phyloP scores from a whole-genome alignment of 1,140 invertebrate genomes.

The Heterodera schachtii region DNA sequence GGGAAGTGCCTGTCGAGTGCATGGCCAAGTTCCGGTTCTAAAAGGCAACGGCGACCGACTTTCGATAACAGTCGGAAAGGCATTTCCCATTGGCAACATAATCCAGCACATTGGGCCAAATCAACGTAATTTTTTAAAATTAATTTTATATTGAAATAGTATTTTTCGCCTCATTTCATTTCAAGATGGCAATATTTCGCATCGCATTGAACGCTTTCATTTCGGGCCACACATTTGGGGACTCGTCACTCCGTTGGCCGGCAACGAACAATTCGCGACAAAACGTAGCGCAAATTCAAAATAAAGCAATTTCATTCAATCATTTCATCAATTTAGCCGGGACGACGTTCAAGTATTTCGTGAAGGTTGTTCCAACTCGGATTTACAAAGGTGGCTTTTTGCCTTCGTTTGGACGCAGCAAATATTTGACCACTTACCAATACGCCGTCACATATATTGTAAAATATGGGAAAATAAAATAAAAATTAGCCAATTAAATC shows the following conservation, averaged over 20 bases:
- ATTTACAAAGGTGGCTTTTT: constrained; percentile 53
- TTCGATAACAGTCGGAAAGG: constrained; percentile 53
- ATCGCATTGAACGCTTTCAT: constrained; percentile 63
- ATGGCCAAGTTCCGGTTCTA: constrained; percentile 53
- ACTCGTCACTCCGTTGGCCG: constrained; percentile 59
- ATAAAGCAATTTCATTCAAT: constrained; percentile 24
- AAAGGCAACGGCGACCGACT: constrained; percentile 58
- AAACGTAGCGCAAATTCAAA: constrained; percentile 33
- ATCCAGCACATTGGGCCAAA: constrained; percentile 46
- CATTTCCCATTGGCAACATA: constrained; percentile 43
- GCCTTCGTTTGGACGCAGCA: constrained; percentile 6
- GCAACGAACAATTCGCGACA: constrained; percentile 56
- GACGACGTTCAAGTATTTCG: constrained; percentile 49
- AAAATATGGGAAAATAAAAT: background rate
- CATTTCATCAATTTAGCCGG: constrained; percentile 46
- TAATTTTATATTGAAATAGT: background rate
- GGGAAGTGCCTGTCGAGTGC: constrained; percentile 57
- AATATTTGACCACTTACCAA: constrained; percentile 53
- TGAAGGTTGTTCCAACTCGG: constrained; percentile 60
- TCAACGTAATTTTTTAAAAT: constrained; percentile 9
- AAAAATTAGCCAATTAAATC: background rate
- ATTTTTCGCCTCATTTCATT: background rate
- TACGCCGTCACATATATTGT: constrained; percentile 62
- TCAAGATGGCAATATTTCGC: constrained; percentile 56
- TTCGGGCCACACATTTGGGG: constrained; percentile 61